Percentiles rank a stretch among this genome's conserved stretches.
phyloP scores from a whole-genome alignment of 2,888 invertebrate genomes.

The Xestobium rufovillosum region DNA sequence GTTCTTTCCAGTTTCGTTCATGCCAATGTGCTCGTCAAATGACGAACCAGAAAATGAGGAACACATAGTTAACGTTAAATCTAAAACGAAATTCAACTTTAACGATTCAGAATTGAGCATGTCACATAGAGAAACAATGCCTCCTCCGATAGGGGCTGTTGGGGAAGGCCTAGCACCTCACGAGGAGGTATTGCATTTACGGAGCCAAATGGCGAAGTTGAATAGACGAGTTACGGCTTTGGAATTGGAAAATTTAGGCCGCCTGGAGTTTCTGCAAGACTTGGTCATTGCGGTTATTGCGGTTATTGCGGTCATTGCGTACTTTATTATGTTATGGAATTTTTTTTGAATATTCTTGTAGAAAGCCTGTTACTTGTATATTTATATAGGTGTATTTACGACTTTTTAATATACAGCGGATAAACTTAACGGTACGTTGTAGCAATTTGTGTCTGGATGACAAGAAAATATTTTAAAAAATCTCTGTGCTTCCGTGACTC shows the following conservation, averaged over 20 bases:
- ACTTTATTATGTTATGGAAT: conserved; percentile 49
- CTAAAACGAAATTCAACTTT: conserved; percentile 30
- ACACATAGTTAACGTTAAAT: conserved; percentile 30
- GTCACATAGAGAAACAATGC: conserved; percentile 30
- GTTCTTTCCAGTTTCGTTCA: conserved; percentile 63
- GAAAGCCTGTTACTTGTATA: too few species aligned
- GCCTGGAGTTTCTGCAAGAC: conserved; percentile 76
- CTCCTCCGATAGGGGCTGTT: conserved; percentile 28
- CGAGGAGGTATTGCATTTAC: conserved; percentile 76
- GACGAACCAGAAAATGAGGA: conserved; percentile 44
- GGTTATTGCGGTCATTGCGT: conserved; percentile 78
- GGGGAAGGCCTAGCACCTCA: conserved; percentile 61
- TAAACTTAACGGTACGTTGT: too few species aligned
- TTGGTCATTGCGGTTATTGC: conserved; percentile 79
- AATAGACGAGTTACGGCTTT: conserved; percentile 80
- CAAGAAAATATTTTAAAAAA: too few species aligned
- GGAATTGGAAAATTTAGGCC: conserved; percentile 76
- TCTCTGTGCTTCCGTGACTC: too few species aligned
- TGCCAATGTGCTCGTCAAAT: conserved; percentile 51
- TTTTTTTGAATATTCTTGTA: too few species aligned
- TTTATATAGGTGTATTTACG: too few species aligned
- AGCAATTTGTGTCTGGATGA: too few species aligned
- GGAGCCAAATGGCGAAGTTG: conserved; percentile 78
- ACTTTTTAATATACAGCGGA: too few species aligned
- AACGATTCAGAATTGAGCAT: conserved; percentile 32